Evolutionary conservation across 2,888 invertebrate species (phyloP).

Genomic region (Magallana nippona): DNA sequence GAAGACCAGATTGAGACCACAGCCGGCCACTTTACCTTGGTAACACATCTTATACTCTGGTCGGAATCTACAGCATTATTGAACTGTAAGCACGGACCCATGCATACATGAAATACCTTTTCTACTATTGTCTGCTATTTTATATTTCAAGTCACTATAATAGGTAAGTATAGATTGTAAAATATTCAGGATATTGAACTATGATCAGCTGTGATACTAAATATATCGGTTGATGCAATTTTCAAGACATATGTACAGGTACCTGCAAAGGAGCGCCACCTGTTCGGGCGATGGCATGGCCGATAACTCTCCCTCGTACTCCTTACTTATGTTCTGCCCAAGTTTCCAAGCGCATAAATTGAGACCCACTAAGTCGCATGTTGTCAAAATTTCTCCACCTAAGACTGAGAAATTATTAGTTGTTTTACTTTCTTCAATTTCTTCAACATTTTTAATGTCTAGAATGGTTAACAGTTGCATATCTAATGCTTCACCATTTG

Average conservation of each 20-base stretch:
- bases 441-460: too few species aligned
- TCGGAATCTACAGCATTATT: conserved; percentile 44
- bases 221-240: neutral
- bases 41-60: conserved; percentile 54
- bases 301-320: conserved; percentile 27
- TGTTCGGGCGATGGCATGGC: conserved; percentile 36
- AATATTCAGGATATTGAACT: neutral
- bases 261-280: conserved; percentile 39
- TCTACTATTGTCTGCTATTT: too few species aligned
- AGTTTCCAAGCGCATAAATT: conserved; percentile 46
- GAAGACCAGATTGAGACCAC: conserved; percentile 52
- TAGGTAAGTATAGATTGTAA: too few species aligned
- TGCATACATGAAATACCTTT: too few species aligned
- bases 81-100: too few species aligned
- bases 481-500: too few species aligned
- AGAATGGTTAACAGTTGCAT: too few species aligned
- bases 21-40: conserved; percentile 52
- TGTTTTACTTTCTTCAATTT: too few species aligned
- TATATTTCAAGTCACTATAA: too few species aligned
- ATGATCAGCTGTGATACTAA: too few species aligned
- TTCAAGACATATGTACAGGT: neutral
- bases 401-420: neutral
- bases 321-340: conserved; percentile 35
- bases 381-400: conserved; percentile 23
- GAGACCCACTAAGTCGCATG: conserved; percentile 43